Conservation (phyloP, 2,113 vertebrate genomes). For the Thamnophis sirtalis region DNA sequence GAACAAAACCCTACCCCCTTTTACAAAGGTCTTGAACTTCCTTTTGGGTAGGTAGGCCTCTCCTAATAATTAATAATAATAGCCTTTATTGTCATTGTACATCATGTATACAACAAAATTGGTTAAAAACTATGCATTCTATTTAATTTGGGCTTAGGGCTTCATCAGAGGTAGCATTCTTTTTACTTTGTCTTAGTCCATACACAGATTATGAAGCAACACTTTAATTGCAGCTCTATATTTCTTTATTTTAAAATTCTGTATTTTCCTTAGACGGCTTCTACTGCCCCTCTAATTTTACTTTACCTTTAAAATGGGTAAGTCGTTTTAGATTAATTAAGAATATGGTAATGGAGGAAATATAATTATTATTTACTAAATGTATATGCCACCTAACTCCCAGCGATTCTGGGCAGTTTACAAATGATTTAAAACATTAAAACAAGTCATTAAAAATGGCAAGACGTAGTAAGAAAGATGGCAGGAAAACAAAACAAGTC, state of each 20-base stretch:
- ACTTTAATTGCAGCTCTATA: background rate
- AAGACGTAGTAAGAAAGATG: background rate
- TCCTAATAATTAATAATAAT: background rate
- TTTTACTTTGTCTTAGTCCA: background rate
- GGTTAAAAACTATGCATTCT: background rate
- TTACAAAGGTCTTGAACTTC: background rate
- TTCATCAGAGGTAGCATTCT: background rate
- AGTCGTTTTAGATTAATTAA: background rate
- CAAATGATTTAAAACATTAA: background rate
- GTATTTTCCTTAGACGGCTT: background rate
- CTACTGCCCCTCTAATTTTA: background rate
- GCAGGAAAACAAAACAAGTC: background rate
- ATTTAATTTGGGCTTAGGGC: background rate
- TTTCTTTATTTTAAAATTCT: background rate
- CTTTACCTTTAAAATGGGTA: background rate
- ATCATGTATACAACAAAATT: no score
- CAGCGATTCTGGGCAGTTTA: background rate
- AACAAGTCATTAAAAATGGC: background rate
- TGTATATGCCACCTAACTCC: background rate
- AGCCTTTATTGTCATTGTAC: no score
- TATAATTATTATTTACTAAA: background rate
- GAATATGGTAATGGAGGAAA: background rate
- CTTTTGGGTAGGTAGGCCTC: background rate
- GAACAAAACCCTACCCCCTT: background rate
- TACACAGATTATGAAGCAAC: background rate